Evolutionary conservation across 2,888 invertebrate genomes (phyloP), one percentile per base, ranked within the genome.

Genomic region (Athrips mouffetella): DNA sequence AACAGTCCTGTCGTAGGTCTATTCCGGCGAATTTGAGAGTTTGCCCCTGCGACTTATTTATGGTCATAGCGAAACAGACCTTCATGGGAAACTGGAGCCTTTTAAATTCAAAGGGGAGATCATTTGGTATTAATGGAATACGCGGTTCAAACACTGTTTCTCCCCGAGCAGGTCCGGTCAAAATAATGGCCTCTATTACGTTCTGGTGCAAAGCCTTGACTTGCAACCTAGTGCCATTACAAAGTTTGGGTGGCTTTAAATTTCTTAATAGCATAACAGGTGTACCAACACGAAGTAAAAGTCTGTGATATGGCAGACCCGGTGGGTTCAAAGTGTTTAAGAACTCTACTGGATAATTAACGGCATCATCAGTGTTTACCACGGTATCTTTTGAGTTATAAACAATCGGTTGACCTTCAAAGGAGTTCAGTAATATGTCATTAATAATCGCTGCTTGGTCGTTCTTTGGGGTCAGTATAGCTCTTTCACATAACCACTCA

Each of bases 11-110:
- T 13, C 46, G 33, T 30, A 53, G 46, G 21, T 53, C 46, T n/a
- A 51, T 25, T 13, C 52, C 51, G 18, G 51, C 51, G 8, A 39
- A 27, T 11, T 27, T 48, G 1, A 52, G 35, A 30, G 52, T 50
- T 52, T 51, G 51, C n/a, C 50, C 54, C 40, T 52, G 52, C 13
- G 52, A 49, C 42, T 55, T 55, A 42, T 52, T 52, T 20, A 50
- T 52, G 27, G 50, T 49, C 47, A 51, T 55, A 8, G 49, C 33
- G 45, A 53, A 51, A 37, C 50, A 47, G 37, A 51, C 52, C 25
- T 41, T 45, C 18, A 52, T 15, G 8, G 45, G 50, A 37, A 54
- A 50, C 21, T 54, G 50, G 3, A 48, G 3, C 29, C 48, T 30
- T 33, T 48, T 50, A 15, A 52, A 50, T 20, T 30, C 41, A 39